These are phyloP conservation scores for Aquatica leii DNA, from an alignment of 2,888 invertebrate genomes.

Conservation along the genomic window DNA sequence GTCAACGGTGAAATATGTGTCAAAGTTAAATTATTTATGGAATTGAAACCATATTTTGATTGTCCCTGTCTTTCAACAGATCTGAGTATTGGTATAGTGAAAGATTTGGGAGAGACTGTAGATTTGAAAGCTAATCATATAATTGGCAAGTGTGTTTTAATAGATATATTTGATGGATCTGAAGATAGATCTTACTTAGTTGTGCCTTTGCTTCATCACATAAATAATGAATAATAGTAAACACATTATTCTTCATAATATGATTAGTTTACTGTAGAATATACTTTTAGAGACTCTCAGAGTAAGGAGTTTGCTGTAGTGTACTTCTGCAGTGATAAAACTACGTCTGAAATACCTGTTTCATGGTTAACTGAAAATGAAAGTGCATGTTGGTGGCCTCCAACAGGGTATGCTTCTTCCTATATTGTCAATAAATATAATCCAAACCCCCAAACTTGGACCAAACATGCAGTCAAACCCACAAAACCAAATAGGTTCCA, in stretches of 20 bases:
- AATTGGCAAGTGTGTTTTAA: too few species aligned
- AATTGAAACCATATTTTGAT: background rate
- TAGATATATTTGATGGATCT: too few species aligned
- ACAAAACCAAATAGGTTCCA: too few species aligned
- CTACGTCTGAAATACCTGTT: background rate
- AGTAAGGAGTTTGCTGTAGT: background rate
- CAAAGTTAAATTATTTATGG: background rate
- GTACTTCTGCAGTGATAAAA: background rate
- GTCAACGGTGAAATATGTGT: background rate
- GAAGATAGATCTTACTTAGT: too few species aligned
- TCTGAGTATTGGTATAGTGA: background rate
- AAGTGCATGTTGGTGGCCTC: slow-evolving; percentile 1
- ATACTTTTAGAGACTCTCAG: too few species aligned
- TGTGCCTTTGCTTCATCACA: too few species aligned
- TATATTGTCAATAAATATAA: background rate
- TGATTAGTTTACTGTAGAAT: too few species aligned
- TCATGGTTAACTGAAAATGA: background rate
- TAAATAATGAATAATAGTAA: too few species aligned
- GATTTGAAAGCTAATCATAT: too few species aligned
- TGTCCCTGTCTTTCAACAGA: slow-evolving; percentile 1
- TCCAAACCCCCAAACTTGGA: background rate
- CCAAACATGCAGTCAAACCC: too few species aligned
- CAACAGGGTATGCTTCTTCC: background rate
- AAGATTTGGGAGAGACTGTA: too few species aligned
- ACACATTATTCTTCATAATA: too few species aligned